Conservation (phyloP, 2,888 invertebrate species). For the Lasioglossum zephyrum region DNA sequence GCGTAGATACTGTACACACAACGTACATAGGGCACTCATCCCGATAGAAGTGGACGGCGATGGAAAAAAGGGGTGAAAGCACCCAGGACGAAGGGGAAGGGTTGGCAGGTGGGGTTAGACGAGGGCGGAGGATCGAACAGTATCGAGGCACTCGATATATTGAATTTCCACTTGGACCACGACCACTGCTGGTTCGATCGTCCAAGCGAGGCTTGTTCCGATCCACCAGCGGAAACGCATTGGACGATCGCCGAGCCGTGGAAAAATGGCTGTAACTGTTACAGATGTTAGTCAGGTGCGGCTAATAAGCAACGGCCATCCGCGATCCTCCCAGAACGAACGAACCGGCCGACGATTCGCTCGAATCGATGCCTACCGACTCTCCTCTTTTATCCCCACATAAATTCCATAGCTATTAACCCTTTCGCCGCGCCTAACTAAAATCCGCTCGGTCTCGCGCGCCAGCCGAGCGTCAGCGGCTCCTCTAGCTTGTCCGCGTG, state of each 20-base stretch:
- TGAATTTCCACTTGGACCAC: slow-evolving; percentile 68
- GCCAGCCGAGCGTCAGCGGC: neutral
- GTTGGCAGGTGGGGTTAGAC: neutral
- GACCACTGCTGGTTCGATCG: slow-evolving; percentile 46
- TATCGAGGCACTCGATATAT: slow-evolving; percentile 61
- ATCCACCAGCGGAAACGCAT: slow-evolving; percentile 29
- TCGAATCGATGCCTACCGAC: neutral
- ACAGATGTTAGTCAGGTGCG: slow-evolving; percentile 27
- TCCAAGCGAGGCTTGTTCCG: slow-evolving; percentile 28
- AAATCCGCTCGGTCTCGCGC: neutral
- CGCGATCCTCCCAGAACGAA: neutral
- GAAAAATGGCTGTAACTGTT: slow-evolving; percentile 40
- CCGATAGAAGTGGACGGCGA: slow-evolving; percentile 35
- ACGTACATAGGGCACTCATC: slow-evolving; percentile 51
- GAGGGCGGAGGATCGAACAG: slow-evolving; percentile 27
- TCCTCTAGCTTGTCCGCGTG: neutral
- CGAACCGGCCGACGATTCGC: neutral
- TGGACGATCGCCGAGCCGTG: slow-evolving; percentile 28
- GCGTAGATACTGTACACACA: slow-evolving; percentile 52
- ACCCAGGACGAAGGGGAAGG: neutral
- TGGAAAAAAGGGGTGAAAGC: slow-evolving; percentile 20
- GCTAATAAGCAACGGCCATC: slow-evolving; percentile 40
- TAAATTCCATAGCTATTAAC: neutral
- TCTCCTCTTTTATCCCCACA: neutral
- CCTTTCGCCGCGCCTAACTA: neutral